Percentiles rank a stretch among this genome's conserved stretches.
These are phyloP conservation scores for Melangyna quadrimaculata DNA, from an alignment of 2,888 invertebrate species.

Conservation along the genomic window DNA sequence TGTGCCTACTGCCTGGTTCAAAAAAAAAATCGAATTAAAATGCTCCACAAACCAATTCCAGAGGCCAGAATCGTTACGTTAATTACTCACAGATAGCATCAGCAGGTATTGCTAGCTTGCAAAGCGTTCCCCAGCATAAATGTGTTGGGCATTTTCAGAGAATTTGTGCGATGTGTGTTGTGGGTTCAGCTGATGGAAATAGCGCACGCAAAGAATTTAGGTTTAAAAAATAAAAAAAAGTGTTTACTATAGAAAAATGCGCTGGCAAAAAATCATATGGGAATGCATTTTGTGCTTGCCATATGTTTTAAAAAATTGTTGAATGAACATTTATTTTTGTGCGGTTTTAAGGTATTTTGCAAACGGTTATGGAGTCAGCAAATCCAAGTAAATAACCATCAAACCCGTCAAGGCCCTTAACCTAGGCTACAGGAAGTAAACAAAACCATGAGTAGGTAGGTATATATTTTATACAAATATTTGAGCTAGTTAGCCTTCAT, in stretches of 20 bases:
- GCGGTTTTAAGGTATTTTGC: slow-evolving; percentile 21
- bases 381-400: slow-evolving; percentile 7
- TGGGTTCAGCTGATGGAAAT: background rate
- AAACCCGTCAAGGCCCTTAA: slow-evolving; percentile 3
- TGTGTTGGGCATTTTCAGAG: slow-evolving; percentile 20
- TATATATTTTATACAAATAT: background rate
- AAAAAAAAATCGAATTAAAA: slow-evolving; percentile 36
- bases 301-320: slow-evolving; percentile 35
- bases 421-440: slow-evolving; percentile 4
- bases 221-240: slow-evolving; percentile 12
- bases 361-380: slow-evolving; percentile 32
- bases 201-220: slow-evolving; percentile 29
- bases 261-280: slow-evolving; percentile 29
- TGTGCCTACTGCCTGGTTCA: background rate
- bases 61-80: slow-evolving; percentile 37
- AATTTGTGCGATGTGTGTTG: slow-evolving; percentile 26
- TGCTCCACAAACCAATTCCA: slow-evolving; percentile 31
- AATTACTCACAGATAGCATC: slow-evolving; percentile 38
- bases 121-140: slow-evolving; percentile 11
- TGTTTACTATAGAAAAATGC: slow-evolving; percentile 5
- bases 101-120: slow-evolving; percentile 3
- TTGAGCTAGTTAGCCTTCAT: slow-evolving; percentile 12
- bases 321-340: slow-evolving; percentile 16
- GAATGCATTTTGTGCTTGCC: slow-evolving; percentile 54
- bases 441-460: background rate